Evolutionary conservation across 2,797 vertebrate species (phyloP).

Genomic region (Sebastes elongatus): DNA sequence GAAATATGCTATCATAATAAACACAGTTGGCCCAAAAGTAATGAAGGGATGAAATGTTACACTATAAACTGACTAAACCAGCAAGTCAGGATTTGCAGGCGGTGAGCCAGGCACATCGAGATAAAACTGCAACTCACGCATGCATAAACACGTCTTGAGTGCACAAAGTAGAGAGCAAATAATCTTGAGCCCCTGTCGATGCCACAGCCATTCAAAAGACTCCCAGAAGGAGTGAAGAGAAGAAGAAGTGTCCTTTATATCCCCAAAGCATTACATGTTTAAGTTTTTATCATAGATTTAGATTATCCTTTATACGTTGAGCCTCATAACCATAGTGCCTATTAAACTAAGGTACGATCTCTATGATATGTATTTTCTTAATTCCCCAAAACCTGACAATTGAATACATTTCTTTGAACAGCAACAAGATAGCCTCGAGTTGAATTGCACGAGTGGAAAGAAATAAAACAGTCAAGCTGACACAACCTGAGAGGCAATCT

Average conservation of each 20-base stretch:
- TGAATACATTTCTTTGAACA: neutral
- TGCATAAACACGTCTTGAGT: neutral
- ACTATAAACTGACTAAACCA: slow-evolving; percentile 62
- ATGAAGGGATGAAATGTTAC: neutral
- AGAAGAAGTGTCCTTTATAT: neutral
- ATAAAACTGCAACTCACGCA: neutral
- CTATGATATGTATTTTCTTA: neutral
- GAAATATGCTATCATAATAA: neutral
- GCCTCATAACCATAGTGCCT: neutral
- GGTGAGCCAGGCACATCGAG: slow-evolving; percentile 19
- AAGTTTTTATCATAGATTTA: neutral
- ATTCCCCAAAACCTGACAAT: neutral
- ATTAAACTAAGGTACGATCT: neutral
- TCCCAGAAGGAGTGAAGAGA: neutral
- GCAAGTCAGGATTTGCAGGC: slow-evolving; percentile 66
- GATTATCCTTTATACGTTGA: neutral
- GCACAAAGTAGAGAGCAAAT: neutral
- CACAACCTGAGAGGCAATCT: neutral
- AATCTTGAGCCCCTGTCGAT: neutral
- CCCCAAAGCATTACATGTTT: neutral
- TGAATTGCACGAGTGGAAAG: neutral
- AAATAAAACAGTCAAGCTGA: neutral
- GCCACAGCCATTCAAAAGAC: neutral
- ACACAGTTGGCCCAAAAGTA: neutral
- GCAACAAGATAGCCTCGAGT: neutral